Evolutionary conservation across 2,888 invertebrate species (phyloP).

Genomic region (Pomacea canaliculata): DNA sequence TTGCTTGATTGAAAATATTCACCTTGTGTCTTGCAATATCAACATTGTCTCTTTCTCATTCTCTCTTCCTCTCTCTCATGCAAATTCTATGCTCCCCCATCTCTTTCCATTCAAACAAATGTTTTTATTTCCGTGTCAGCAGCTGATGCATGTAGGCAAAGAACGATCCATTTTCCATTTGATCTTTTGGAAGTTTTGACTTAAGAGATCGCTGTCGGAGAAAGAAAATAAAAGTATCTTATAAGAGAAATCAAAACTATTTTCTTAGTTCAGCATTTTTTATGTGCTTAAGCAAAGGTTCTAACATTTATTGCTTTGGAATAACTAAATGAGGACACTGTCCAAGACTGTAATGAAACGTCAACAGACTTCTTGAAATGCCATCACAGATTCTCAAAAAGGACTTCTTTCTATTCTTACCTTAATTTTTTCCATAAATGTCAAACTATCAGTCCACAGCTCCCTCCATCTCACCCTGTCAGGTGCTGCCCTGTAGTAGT

Average conservation of each 20-base stretch:
- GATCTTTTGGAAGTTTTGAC: constrained; percentile 61
- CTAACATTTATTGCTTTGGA: too few relatives aligned
- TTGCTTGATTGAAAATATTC: too few relatives aligned
- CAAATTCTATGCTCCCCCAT: background rate
- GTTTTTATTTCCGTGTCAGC: constrained; percentile 22
- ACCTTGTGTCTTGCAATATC: too few relatives aligned
- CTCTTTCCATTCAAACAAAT: background rate
- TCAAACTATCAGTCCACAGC: constrained; percentile 79
- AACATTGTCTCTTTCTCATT: too few relatives aligned
- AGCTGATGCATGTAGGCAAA: constrained; percentile 60
- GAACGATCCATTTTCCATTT: constrained; percentile 55
- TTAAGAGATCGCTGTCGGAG: constrained; percentile 54
- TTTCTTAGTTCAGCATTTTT: too few relatives aligned
- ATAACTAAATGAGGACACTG: too few relatives aligned
- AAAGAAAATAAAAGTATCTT: constrained; percentile 1
- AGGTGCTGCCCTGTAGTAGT: constrained; percentile 77
- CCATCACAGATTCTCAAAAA: too few relatives aligned
- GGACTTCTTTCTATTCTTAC: constrained; percentile 41
- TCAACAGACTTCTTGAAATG: too few relatives aligned
- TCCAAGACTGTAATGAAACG: too few relatives aligned
- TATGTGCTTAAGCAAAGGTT: too few relatives aligned
- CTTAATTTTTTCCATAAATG: constrained; percentile 88
- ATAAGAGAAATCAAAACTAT: too few relatives aligned
- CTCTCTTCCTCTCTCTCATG: background rate
- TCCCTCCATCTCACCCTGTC: constrained; percentile 79